Conservation (phyloP, 2,797 vertebrate genomes). For the Alectoris magna region DNA sequence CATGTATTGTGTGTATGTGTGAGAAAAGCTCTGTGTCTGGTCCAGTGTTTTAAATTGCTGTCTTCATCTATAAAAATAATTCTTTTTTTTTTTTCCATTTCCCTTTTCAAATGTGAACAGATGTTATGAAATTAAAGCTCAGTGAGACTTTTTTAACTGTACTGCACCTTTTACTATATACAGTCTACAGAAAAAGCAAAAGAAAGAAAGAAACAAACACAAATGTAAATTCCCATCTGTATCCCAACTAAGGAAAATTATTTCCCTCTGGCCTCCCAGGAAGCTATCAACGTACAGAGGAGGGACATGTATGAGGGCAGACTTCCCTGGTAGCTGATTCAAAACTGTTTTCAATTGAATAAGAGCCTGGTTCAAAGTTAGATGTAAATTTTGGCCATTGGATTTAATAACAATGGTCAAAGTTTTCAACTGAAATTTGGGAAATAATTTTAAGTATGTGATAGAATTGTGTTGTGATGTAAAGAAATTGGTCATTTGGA, state of each 20-base stretch:
- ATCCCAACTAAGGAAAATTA: background rate
- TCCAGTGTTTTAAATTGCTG: background rate
- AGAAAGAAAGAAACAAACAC: fast-evolving
- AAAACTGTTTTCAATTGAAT: background rate
- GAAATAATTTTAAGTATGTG: background rate
- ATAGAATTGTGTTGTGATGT: background rate
- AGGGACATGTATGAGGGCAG: background rate
- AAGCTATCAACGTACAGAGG: background rate
- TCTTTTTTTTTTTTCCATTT: background rate
- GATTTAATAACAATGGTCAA: background rate
- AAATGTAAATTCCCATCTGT: background rate
- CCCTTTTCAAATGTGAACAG: background rate
- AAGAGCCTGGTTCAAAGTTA: background rate
- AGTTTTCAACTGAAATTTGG: background rate
- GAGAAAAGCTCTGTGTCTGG: background rate
- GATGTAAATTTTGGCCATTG: background rate
- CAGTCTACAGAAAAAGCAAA: background rate
- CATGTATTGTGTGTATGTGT: background rate
- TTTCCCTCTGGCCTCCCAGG: background rate
- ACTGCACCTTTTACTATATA: background rate
- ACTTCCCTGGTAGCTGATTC: background rate
- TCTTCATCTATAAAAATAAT: background rate
- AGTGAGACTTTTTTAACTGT: background rate
- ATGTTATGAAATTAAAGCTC: background rate
- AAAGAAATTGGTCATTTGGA: background rate